Percentiles rank a stretch among this genome's conserved stretches.
Conservation (phyloP, 2,113 vertebrate species). For the Entelurus aequoreus region DNA sequence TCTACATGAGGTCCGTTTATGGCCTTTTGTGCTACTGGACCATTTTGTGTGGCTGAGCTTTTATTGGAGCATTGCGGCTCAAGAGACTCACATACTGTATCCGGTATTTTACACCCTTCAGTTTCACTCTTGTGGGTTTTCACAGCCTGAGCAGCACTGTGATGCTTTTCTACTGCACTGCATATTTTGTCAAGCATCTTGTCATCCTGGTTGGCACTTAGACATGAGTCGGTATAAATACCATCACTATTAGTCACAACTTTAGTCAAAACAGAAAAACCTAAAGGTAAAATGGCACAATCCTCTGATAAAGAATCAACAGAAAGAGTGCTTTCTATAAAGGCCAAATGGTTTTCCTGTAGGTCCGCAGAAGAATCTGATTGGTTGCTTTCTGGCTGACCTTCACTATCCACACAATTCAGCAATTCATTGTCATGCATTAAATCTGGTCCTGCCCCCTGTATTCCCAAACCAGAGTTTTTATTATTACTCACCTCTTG, state of each 20-base stretch:
- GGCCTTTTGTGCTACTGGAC: conserved; percentile 22
- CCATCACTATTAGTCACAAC: conserved; percentile 18
- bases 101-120: conserved; percentile 39
- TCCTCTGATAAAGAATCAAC: conserved; percentile 32
- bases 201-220: conserved; percentile 22
- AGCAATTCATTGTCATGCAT: conserved; percentile 8
- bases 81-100: conserved; percentile 22
- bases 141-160: conserved; percentile 5
- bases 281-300: conserved; percentile 29
- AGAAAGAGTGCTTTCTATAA: conserved; percentile 24
- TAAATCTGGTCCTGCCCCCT: conserved; percentile 14
- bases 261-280: conserved; percentile 28
- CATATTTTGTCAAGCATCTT: conserved; percentile 23
- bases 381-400: conserved; percentile 29
- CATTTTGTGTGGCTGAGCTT: conserved; percentile 38
- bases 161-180: conserved; percentile 30
- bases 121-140: conserved; percentile 26
- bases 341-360: conserved; percentile 8
- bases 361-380: conserved; percentile 39
- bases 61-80: conserved; percentile 35
- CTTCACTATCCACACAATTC: conserved; percentile 20
- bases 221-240: conserved; percentile 19
- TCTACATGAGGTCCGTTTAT: conserved; percentile 45
- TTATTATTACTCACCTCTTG: conserved; percentile 14
- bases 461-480: conserved; percentile 6